Evolutionary conservation across 2,113 vertebrate genomes (phyloP).

Genomic region (Sorex fumeus): DNA sequence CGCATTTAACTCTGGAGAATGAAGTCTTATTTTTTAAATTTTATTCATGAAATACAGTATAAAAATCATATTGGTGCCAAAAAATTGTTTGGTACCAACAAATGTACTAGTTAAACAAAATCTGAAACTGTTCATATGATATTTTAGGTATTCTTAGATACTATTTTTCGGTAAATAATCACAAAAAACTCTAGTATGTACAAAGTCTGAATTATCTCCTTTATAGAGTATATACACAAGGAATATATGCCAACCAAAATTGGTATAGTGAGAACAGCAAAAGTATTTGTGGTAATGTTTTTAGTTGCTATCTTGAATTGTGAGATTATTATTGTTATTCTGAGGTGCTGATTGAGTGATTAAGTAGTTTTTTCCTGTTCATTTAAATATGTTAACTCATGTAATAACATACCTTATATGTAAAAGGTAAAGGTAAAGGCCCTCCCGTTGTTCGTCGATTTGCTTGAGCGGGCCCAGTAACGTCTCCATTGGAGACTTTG

Average conservation of each 20-base stretch:
- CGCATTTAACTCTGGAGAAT: neutral
- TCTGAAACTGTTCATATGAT: neutral
- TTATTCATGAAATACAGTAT: constrained; percentile 5
- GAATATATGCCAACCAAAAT: neutral
- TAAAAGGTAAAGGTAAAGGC: too few relatives aligned
- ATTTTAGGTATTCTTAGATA: constrained; percentile 32
- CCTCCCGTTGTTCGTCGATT: too few relatives aligned
- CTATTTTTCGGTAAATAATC: constrained; percentile 33
- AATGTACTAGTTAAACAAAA: neutral
- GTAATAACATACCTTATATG: neutral
- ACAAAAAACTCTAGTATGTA: neutral
- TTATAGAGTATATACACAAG: constrained; percentile 5
- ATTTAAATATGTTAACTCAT: constrained; percentile 14
- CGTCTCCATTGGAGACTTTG: too few relatives aligned
- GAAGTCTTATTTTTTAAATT: neutral
- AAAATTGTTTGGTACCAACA: neutral
- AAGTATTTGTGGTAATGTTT: neutral
- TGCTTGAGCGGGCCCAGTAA: too few relatives aligned
- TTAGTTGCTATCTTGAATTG: neutral
- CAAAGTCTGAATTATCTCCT: neutral
- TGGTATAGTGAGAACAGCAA: neutral
- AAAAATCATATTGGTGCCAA: neutral
- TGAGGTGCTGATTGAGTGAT: constrained; percentile 17
- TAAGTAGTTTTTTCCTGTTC: constrained; percentile 13
- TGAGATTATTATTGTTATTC: constrained; percentile 13